Base-by-base conservation (phyloP, 2,888 invertebrate species). In the Phortica okadai region DNA sequence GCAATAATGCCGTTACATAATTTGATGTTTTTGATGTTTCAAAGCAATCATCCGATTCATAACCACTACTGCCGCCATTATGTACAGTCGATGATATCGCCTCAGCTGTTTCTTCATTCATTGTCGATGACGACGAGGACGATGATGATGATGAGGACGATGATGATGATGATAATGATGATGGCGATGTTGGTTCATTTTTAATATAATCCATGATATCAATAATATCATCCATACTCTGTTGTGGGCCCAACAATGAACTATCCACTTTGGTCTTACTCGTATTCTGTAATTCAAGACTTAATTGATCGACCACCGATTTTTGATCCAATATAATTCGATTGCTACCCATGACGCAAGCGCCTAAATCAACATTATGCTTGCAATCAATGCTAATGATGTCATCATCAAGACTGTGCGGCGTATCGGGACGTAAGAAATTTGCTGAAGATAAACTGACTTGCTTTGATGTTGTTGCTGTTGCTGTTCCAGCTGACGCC, bases 341-440 rank as follows among this genome's bases (percentile, higher is more conserved):
- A 79, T 92, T 92, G 79, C 92, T 92, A 76, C 92, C 92, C 87
- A 90, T 90, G 8, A 91, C 87, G 76, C 91, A 92, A 75, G 91
- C 92, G 14, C 87, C 83, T 78, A 92, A 80, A 81, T 92, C 91
- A 21, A 91, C 90, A 70, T 84, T 87, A 77, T 92, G 92, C 16
- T 87, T 89, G 78, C 91, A 91, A 62, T 89, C 90, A 11, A 86
- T 83, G 3, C 85, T 62, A 1, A 79, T 80, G 1, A 83, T 84
- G 77, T 91, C 91, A 73, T 90, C 90, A 64, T 88, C 86, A 3
- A 90, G 80, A 77, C 91, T 90, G 44, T 87, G 86, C 0, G 91
- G 91, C 44, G 91, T 91, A 69, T 91, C 91, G 14, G 90, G 90
- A 21, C 89, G 82, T 21, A 78, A 78, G 69, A 83, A 84, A 0